Base-by-base conservation (phyloP, 2,113 vertebrate species). In the Seriola dumerili region DNA sequence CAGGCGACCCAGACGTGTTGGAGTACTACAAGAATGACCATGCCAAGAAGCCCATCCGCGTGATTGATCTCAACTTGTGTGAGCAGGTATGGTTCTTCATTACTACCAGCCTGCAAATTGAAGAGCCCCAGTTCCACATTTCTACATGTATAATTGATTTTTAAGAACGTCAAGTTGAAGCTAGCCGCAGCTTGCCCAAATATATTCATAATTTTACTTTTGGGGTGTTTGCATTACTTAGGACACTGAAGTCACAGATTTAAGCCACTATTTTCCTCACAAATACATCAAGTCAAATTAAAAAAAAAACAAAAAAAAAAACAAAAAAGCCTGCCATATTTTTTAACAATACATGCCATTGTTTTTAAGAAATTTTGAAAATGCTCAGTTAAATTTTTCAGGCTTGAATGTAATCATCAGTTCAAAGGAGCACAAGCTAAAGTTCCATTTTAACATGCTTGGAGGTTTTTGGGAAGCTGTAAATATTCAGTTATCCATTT, bases 11-110 rank as follows among this genome's bases (percentile, higher is more conserved):
- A 4, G 98, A 99, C 78, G 97, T 99, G 62, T 76, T 99, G 95
- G 98, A 99, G 88, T 99, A 99, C 91, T 99, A 99, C 96, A 99
- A 99, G 95, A 99, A 99, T 96, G 97, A 99, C 95, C 97, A 98
- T 62, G 95, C 98, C 90, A 99, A 99, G 93, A 99, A 99, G 92
- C 98, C 98, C 64, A 99, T 99, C 85, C 97, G 98, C 57, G 97
- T 99, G 92, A 99, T 99, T 88, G 98, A 99, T 95, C 97, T 99
- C 93, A 99, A 99, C 94, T 94, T 99, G 78, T 99, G 98, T 91
- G 98, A 99, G 87, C 98, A 99, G 93, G 94, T 94, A 86, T 3
- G 38, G 13, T 55, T 78, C 10, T 10, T 13, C 3, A 11, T 46
- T 36, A 16, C 16, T 21, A 6, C 25, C 44, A 32, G 1, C 13